Evolutionary conservation across 1,140 invertebrate genomes (phyloP), one percentile per base, ranked within the genome.

Genomic region (Bombus superbus): DNA sequence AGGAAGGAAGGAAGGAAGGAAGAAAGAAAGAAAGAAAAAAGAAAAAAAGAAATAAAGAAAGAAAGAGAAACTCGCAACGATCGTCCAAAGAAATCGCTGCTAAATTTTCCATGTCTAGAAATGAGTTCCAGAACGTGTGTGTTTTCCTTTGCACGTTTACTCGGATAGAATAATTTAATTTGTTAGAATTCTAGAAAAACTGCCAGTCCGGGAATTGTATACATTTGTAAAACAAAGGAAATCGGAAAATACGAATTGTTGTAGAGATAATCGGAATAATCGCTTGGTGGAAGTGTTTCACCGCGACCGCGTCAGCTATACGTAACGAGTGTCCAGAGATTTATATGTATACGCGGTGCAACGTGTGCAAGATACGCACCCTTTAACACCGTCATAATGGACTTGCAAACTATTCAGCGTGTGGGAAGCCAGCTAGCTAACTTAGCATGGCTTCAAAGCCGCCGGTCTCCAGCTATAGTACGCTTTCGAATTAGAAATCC

Each of bases 371-470:
- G 81, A 86, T 78, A 78, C 69, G 82, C 75, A 62, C 59, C 5
- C 86, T 76, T 89, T 90, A 90, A 90, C 87, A 59, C 83, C 79
- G 53, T 86, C 85, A 82, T 90, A 90, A 90, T 90, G 86, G 83
- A 90, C 86, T 90, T 90, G 86, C 88, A 72, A 90, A 90, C 86
- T 90, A 88, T 90, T 90, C 89, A 86, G 77, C 75, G 80, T 53
- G 82, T 83, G 89, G 82, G 84, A 88, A 90, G 59, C 78, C 71
- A 68, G n/a, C 47, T 53, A 53, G 75, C 88, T 85, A 90, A 90
- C 86, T 90, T 90, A 82, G 79, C 35, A 72, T 25, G 79, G 86
- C 83, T 83, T 86, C 84, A 80, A 88, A 89, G 82, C 79, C 86
- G 80, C 69, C 79, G 71, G 76, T 73, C n/a, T 18, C 76, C 81